Conservation (phyloP, 2,113 vertebrate genomes). For the Colius striatus region DNA sequence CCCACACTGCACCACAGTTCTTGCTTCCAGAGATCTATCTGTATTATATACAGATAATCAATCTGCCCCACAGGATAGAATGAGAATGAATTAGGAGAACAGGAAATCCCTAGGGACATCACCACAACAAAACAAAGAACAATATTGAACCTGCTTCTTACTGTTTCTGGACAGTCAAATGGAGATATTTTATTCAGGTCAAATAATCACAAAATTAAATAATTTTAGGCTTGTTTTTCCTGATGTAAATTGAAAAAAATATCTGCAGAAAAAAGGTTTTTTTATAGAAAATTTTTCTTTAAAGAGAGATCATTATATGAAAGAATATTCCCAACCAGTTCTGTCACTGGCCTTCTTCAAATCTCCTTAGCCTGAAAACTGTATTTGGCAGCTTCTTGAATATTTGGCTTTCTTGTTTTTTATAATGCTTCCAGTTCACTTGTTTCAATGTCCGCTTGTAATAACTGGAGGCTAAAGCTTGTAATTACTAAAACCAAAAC, state of each 20-base stretch:
- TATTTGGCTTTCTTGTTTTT: background rate
- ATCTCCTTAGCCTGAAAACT: background rate
- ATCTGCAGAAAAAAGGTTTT: background rate
- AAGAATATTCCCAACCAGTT: background rate
- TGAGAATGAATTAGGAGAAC: background rate
- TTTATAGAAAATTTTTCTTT: background rate
- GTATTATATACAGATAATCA: background rate
- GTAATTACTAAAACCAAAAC: background rate
- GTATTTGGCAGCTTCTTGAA: background rate
- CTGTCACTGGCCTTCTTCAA: background rate
- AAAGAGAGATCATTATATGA: background rate
- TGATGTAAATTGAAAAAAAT: background rate
- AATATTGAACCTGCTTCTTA: rapidly evolving
- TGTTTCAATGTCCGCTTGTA: background rate
- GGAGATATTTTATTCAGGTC: background rate
- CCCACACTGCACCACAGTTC: background rate
- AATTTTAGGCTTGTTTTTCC: background rate
- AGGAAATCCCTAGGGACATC: background rate
- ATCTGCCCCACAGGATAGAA: background rate
- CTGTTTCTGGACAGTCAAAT: background rate
- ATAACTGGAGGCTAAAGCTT: background rate
- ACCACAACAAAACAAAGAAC: background rate
- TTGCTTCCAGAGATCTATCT: background rate
- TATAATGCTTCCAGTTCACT: background rate
- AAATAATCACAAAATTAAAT: background rate